Evolutionary conservation across 2,888 invertebrate genomes (phyloP).

Genomic region (Atethmia centrago): DNA sequence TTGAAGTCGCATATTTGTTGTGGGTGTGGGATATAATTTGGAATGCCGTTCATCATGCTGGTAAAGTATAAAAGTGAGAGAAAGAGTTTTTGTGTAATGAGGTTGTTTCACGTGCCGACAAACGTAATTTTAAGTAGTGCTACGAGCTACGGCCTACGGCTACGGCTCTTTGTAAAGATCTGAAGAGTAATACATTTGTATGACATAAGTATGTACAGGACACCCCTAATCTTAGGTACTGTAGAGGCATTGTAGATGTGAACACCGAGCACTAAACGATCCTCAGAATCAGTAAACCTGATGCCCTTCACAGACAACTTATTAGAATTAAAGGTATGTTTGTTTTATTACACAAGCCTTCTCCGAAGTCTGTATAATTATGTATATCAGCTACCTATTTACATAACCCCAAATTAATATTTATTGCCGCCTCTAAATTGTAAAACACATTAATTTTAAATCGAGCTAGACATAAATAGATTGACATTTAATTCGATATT

Average conservation of each 20-base stretch:
- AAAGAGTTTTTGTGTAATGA: slow-evolving; percentile 27
- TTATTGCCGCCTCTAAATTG: slow-evolving; percentile 55
- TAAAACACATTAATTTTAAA: slow-evolving; percentile 49
- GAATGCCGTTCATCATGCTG: slow-evolving; percentile 19
- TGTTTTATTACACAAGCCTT: slow-evolving; percentile 50
- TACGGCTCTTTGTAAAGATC: neutral
- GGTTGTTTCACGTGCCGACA: slow-evolving; percentile 49
- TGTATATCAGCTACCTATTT: slow-evolving; percentile 56
- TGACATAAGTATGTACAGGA: neutral
- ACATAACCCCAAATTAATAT: slow-evolving; percentile 58
- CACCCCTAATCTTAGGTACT: neutral
- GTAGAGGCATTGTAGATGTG: neutral
- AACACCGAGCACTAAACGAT: neutral
- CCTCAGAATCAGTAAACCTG: slow-evolving; percentile 16
- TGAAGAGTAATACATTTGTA: neutral
- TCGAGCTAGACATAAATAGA: slow-evolving; percentile 45
- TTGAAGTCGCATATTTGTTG: slow-evolving; percentile 53
- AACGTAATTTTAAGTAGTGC: slow-evolving; percentile 31
- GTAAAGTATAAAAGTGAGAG: slow-evolving; percentile 7
- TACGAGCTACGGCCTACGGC: slow-evolving; percentile 4
- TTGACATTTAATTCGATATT: slow-evolving; percentile 64
- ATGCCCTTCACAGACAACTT: slow-evolving; percentile 38
- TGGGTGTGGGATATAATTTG: slow-evolving; percentile 19
- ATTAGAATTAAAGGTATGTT: slow-evolving; percentile 31
- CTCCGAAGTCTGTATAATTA: slow-evolving; percentile 31